Percentiles rank a stretch among this genome's conserved stretches.
Evolutionary conservation across 2,797 vertebrate species (phyloP).

Genomic region (Clamator glandarius): DNA sequence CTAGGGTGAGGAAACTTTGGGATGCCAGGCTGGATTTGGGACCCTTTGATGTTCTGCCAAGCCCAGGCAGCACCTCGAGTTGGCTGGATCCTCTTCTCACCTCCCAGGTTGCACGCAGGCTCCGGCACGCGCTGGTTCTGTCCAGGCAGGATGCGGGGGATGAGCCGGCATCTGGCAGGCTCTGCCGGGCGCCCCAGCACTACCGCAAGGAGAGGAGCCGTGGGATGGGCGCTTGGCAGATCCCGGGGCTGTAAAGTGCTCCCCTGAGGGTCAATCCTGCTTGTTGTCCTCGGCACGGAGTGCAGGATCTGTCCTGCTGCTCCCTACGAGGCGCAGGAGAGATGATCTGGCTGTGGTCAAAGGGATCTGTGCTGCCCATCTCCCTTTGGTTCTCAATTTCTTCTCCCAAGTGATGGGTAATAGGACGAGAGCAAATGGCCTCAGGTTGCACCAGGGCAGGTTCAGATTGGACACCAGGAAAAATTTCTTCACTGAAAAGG

Average conservation of each 20-base stretch:
- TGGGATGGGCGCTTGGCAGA: not conserved
- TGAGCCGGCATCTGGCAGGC: not conserved
- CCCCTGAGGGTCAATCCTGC: fast-evolving
- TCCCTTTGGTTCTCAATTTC: not conserved
- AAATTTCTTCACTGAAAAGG: no score
- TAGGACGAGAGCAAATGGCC: no score
- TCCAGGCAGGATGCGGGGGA: not conserved
- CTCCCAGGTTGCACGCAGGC: not conserved
- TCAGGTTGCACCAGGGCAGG: no score
- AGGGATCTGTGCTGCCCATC: not conserved
- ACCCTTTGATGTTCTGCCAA: conserved; percentile 38
- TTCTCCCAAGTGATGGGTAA: no score
- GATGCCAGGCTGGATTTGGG: not conserved
- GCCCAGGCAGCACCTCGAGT: not conserved
- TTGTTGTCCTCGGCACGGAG: not conserved
- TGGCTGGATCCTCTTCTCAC: not conserved
- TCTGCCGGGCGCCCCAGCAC: not conserved
- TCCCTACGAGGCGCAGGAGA: fast-evolving
- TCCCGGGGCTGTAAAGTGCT: fast-evolving
- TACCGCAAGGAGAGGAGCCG: fast-evolving
- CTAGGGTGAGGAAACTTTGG: fast-evolving
- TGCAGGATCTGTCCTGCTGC: not conserved
- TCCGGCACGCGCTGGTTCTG: not conserved
- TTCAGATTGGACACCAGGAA: no score
- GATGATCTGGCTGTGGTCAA: not conserved